phyloP scores from a whole-genome alignment of 2,888 invertebrate genomes.

The Phrixothrix hirtus region DNA sequence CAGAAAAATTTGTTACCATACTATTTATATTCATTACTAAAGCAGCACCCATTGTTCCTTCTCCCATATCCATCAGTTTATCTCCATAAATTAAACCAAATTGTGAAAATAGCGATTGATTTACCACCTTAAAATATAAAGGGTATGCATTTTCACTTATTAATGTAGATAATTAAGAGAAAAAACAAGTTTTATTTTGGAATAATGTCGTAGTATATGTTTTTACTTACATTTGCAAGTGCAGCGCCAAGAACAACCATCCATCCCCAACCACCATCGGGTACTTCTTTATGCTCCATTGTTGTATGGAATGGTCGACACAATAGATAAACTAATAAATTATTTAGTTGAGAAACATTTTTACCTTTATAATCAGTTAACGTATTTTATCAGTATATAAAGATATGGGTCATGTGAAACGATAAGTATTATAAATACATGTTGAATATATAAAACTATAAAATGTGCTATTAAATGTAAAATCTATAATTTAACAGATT shows the following conservation, averaged over 20 bases:
- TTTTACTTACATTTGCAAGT: conserved; percentile 65
- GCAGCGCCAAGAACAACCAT: conserved; percentile 69
- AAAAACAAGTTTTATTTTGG: too few relatives aligned
- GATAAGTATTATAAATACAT: too few relatives aligned
- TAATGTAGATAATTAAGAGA: too few relatives aligned
- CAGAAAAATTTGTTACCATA: conserved; percentile 65
- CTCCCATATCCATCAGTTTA: conserved; percentile 65
- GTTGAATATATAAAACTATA: too few relatives aligned
- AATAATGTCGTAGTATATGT: too few relatives aligned
- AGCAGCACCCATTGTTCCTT: conserved; percentile 68
- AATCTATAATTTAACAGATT: too few relatives aligned
- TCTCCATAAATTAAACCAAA: conserved; percentile 73
- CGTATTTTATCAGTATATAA: not conserved
- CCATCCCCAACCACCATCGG: conserved; percentile 79
- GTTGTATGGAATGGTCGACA: too few relatives aligned
- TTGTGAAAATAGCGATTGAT: conserved; percentile 71
- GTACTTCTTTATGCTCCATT: conserved; percentile 41
- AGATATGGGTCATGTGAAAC: not conserved
- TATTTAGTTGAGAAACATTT: too few relatives aligned
- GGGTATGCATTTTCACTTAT: too few relatives aligned
- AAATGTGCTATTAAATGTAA: too few relatives aligned
- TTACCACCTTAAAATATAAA: conserved; percentile 59
- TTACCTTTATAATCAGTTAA: not conserved
- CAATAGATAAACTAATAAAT: too few relatives aligned
- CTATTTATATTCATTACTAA: conserved; percentile 70